A percentile compares a stretch with the other conserved stretches of the same genome.
phyloP scores from a whole-genome alignment of 2,113 vertebrate species.

The Cromileptes altivelis region DNA sequence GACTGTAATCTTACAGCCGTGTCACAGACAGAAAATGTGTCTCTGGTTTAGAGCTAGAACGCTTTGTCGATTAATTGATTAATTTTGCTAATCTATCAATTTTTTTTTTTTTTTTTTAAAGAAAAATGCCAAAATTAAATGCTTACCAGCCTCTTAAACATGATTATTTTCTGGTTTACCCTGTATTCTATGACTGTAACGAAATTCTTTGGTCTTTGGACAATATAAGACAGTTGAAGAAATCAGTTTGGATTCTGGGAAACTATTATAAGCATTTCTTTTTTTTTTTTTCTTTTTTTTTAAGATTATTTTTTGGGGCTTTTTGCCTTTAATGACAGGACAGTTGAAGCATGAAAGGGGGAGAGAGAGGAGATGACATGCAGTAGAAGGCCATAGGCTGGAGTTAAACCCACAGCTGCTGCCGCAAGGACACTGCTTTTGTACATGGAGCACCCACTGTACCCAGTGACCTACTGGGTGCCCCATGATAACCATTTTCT shows the following conservation, averaged over 20 bases:
- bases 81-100: background rate
- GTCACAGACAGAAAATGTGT: background rate
- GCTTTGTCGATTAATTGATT: background rate
- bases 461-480: too few species aligned
- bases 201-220: background rate
- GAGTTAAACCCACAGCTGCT: too few species aligned
- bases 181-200: background rate
- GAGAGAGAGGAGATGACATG: too few species aligned
- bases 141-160: background rate
- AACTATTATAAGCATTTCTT: background rate
- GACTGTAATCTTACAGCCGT: background rate
- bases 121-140: background rate
- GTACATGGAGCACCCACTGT: too few species aligned
- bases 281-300: too few species aligned
- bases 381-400: too few species aligned
- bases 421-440: too few species aligned
- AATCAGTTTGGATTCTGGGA: background rate
- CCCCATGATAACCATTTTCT: too few species aligned
- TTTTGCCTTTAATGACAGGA: too few species aligned
- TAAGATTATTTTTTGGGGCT: too few species aligned
- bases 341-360: too few species aligned
- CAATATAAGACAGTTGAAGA: background rate
- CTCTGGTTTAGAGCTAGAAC: background rate
- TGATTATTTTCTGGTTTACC: background rate
- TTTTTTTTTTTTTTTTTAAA: background rate